Conservation (phyloP, 92 coral and sea anemone species). For the Paramuricea clavata region DNA sequence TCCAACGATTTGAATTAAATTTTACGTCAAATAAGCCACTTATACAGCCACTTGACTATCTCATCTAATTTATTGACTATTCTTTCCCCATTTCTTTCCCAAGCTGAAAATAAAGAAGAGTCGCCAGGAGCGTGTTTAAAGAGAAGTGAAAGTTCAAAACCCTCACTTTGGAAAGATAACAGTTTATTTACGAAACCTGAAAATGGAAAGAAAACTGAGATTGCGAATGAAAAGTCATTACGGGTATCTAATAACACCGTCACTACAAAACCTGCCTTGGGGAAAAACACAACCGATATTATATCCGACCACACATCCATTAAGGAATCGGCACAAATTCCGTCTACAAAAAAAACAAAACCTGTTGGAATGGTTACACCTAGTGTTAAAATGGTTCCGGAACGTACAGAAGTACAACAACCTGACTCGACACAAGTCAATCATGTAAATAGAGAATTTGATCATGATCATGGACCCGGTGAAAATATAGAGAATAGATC, state of each 20-base stretch:
- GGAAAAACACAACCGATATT: neutral
- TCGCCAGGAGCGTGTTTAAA: neutral
- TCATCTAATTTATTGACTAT: no score
- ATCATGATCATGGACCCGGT: neutral
- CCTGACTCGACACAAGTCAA: neutral
- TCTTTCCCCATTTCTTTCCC: neutral
- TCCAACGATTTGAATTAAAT: no score
- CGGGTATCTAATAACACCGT: neutral
- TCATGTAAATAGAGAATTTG: neutral
- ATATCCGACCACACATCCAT: neutral
- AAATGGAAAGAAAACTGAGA: neutral
- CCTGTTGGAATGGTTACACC: slow-evolving; percentile 13
- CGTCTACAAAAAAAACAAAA: neutral
- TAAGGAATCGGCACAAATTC: neutral
- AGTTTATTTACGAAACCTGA: slow-evolving; percentile 20
- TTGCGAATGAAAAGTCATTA: neutral
- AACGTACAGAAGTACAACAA: neutral
- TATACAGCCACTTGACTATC: no score
- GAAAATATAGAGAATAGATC: slow-evolving; percentile 9
- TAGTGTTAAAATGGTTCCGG: neutral
- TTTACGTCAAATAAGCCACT: no score
- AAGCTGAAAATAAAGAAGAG: slow-evolving; percentile 6
- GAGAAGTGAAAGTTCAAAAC: neutral
- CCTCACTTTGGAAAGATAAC: slow-evolving; percentile 32
- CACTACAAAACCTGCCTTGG: neutral